Base-by-base conservation (phyloP, 2,797 vertebrate genomes). In the Alexandromys oeconomus region DNA sequence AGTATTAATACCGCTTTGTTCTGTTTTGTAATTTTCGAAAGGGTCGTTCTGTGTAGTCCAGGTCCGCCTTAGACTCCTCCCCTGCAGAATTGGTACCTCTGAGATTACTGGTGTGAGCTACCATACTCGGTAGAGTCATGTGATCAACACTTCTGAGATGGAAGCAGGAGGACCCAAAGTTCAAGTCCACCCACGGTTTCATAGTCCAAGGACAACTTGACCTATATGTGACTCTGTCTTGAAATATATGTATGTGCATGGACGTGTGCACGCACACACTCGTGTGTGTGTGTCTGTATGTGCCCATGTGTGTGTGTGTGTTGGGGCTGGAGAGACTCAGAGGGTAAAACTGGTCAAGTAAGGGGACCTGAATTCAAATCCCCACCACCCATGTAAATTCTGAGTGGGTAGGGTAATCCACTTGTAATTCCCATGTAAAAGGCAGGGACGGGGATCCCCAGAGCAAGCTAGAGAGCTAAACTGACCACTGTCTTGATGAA, bases 1-100 rank as follows among this genome's bases (percentile, higher is more conserved):
- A 71, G 77, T 85, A 93, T 94, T 81, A 85, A 91, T 91, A 87
- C 73, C 29, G 34, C 43, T 94, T 59, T 90, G 37, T 46, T 61
- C 25, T 88, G 17, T 34, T 48, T 63, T 63, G 31, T n/a, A 34
- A 54, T 48, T 89, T 71, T n/a, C 65, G 57, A 43, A 9, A 77
- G 31, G 19, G 31, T 63, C 34, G 3, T 17, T 19, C 31, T 67
- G 9, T 34, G 17, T n/a, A 48, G 43, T 43, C 63, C 63, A n/a
- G 5, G 81, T 31, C 29, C 25, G 5, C 40, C 57, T 88, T 31
- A 59, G 74, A 61, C 27, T 61, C 37, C 86, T 87, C 37, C 69
- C 21, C 37, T 9, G 27, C 27, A 8, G 51, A 57, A n/a, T 23
- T 19, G 48, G 9, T 12, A 27, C 29, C 34, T 31, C 40, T 48